phyloP scores from a whole-genome alignment of 2,888 invertebrate species.

The Lycia hirtaria region DNA sequence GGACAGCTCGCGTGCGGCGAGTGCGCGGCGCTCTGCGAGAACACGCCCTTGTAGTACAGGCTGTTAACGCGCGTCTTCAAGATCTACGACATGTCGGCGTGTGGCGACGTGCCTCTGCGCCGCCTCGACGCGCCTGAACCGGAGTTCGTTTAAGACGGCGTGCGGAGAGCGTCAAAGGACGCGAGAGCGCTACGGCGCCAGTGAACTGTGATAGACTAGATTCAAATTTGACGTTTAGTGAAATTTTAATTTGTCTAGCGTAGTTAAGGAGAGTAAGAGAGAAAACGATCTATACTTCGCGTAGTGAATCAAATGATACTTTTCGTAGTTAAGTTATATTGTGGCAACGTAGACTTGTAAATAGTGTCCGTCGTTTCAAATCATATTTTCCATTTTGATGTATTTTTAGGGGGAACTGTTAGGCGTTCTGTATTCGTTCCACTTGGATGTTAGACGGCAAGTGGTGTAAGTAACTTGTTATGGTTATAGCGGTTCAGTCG shows the following conservation, averaged over 20 bases:
- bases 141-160: conserved; percentile 40
- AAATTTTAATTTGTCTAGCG: conserved; percentile 64
- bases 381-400: conserved; percentile 78
- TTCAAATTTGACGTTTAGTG: conserved; percentile 70
- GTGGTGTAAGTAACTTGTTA: conserved; percentile 64
- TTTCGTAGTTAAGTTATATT: conserved; percentile 65
- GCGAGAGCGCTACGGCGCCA: conserved; percentile 46
- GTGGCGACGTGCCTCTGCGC: conserved; percentile 41
- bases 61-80: conserved; percentile 80
- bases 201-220: conserved; percentile 81
- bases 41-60: conserved; percentile 77
- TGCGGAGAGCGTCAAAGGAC: conserved; percentile 32
- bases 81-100: conserved; percentile 73
- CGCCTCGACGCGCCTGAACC: conserved; percentile 43
- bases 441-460: conserved; percentile 59
- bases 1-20: conserved; percentile 60
- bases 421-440: conserved; percentile 80
- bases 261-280: conserved; percentile 68
- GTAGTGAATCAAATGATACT: conserved; percentile 61
- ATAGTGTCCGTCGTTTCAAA: conserved; percentile 73
- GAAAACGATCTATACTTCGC: conserved; percentile 55
- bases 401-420: conserved; percentile 78
- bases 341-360: conserved; percentile 76
- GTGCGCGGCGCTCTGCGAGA: conserved; percentile 59
- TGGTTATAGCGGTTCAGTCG: conserved; percentile 56